These are phyloP conservation scores for Thymelicus lineola DNA, from an alignment of 2,888 invertebrate genomes.

Conservation along the genomic window DNA sequence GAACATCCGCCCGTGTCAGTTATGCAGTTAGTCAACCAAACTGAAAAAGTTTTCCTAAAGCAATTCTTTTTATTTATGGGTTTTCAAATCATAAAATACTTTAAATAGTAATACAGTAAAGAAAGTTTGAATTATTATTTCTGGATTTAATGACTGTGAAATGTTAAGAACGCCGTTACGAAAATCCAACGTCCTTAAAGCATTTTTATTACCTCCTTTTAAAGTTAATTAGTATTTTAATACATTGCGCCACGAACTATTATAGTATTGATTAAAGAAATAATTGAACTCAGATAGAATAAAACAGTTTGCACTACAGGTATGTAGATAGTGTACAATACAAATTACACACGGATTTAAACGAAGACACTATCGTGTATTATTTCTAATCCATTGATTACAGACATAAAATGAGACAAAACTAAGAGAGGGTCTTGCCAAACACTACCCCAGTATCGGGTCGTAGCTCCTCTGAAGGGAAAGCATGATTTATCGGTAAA, in stretches of 20 bases:
- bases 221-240: background rate
- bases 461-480: slow-evolving; percentile 66
- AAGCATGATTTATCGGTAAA: slow-evolving; percentile 80
- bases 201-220: background rate
- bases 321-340: background rate
- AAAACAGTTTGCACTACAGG: too few species aligned
- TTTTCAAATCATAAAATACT: too few species aligned
- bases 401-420: slow-evolving; percentile 64
- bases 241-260: background rate
- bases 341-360: slow-evolving; percentile 19
- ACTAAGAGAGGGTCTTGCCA: slow-evolving; percentile 72
- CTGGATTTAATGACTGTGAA: too few species aligned
- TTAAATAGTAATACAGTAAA: too few species aligned
- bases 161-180: too few species aligned
- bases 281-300: too few species aligned
- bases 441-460: slow-evolving; percentile 68
- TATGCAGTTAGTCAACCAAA: background rate
- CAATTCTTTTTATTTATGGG: background rate
- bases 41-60: slow-evolving; percentile 1
- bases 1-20: slow-evolving; percentile 25
- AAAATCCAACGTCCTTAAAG: too few species aligned
- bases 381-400: slow-evolving; percentile 63
- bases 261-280: too few species aligned
- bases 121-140: too few species aligned
- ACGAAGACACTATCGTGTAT: slow-evolving; percentile 34